A percentile compares a stretch with the other conserved stretches of the same genome.
These are phyloP conservation scores for Caranx ignobilis DNA, from an alignment of 2,113 vertebrate species.

Conservation along the genomic window DNA sequence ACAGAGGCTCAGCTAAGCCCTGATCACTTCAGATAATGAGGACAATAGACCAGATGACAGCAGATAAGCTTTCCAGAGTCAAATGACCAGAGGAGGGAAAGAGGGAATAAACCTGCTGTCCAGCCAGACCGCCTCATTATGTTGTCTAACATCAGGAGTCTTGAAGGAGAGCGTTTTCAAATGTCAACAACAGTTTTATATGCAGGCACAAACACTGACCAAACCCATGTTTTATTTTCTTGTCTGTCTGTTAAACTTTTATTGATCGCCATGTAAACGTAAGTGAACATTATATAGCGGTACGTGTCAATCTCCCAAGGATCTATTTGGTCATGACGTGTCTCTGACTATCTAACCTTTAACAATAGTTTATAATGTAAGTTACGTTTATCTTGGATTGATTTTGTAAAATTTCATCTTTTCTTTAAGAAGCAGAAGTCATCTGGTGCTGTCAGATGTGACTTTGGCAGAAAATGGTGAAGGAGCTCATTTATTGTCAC, in stretches of 20 bases:
- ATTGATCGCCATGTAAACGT: not conserved
- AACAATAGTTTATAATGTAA: not conserved
- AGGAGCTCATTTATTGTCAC: not conserved
- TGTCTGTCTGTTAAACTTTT: not conserved
- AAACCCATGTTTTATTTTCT: not conserved
- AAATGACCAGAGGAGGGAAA: slow-evolving; percentile 43
- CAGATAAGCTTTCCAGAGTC: slow-evolving; percentile 73
- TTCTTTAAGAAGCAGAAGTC: not conserved
- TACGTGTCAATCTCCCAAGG: not conserved
- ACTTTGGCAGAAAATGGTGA: not conserved
- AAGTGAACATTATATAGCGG: too few relatives aligned
- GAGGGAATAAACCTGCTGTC: slow-evolving; percentile 61
- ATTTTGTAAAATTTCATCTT: not conserved
- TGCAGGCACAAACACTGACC: not conserved
- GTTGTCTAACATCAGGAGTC: not conserved
- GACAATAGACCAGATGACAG: slow-evolving; percentile 80
- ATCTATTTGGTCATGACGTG: not conserved
- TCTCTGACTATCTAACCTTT: not conserved
- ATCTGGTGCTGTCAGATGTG: not conserved
- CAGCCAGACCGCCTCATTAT: slow-evolving; percentile 33
- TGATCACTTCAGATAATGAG: slow-evolving; percentile 76
- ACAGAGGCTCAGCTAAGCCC: slow-evolving; percentile 59
- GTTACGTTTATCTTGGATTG: not conserved
- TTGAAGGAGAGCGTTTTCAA: slow-evolving; percentile 1
- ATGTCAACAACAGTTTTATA: not conserved